Conservation (phyloP, 2,888 invertebrate genomes). For the Oligia fasciuncula region DNA sequence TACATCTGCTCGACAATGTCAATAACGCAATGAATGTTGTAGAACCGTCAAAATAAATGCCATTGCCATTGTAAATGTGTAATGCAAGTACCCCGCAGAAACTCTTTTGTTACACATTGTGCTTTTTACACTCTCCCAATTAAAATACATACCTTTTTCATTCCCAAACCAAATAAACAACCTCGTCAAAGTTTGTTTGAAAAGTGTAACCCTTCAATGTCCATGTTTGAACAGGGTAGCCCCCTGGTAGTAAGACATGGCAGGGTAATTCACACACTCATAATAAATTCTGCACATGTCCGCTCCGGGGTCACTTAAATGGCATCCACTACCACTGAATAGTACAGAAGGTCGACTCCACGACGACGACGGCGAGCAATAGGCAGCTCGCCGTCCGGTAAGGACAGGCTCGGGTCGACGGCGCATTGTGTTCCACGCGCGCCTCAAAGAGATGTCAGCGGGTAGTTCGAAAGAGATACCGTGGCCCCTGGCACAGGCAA, state of each 20-base stretch:
- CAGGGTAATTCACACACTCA: slow-evolving; percentile 41
- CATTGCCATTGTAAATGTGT: not conserved
- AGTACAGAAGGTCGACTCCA: slow-evolving; percentile 12
- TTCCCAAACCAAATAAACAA: slow-evolving; percentile 21
- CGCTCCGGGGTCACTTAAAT: slow-evolving; percentile 30
- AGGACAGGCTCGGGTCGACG: too few relatives aligned
- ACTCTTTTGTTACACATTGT: not conserved
- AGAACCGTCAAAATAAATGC: not conserved
- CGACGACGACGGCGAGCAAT: too few relatives aligned
- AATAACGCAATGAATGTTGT: not conserved
- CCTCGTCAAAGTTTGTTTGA: slow-evolving; percentile 2
- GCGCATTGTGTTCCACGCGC: too few relatives aligned
- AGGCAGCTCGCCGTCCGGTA: too few relatives aligned
- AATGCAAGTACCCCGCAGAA: not conserved
- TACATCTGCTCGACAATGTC: not conserved
- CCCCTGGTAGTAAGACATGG: slow-evolving; percentile 29
- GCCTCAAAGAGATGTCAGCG: too few relatives aligned
- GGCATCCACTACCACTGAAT: not conserved
- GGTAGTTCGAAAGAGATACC: too few relatives aligned
- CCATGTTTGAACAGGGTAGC: slow-evolving; percentile 31
- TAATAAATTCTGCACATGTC: slow-evolving; percentile 52
- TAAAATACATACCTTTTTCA: slow-evolving; percentile 1
- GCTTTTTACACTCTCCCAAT: not conserved
- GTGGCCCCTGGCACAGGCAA: too few relatives aligned
- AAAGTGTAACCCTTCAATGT: slow-evolving; percentile 17